Percentiles rank a stretch among this genome's conserved stretches.
Evolutionary conservation across 2,888 invertebrate genomes (phyloP).

Genomic region (Nephrocerus scutellatus): DNA sequence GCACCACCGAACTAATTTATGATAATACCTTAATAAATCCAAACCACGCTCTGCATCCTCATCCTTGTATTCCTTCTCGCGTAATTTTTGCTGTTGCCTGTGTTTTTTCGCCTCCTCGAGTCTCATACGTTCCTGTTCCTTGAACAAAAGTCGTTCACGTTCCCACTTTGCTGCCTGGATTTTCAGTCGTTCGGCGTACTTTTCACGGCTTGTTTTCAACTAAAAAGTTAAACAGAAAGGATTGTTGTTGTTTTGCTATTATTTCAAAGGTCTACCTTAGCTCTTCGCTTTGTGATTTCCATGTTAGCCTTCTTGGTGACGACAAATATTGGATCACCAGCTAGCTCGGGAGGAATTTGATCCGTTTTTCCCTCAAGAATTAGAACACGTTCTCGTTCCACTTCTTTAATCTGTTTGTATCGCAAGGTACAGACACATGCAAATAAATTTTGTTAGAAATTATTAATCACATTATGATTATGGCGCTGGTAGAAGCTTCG

Average conservation of each 20-base stretch:
- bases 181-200: conserved; percentile 43
- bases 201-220: conserved; percentile 46
- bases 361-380: conserved; percentile 55
- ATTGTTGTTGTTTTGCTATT: neutral
- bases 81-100: conserved; percentile 30
- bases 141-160: conserved; percentile 38
- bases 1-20: too few species aligned
- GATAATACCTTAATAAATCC: conserved; percentile 44
- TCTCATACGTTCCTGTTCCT: conserved; percentile 37
- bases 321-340: conserved; percentile 58
- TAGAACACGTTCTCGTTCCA: conserved; percentile 56
- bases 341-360: conserved; percentile 54
- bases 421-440: too few species aligned
- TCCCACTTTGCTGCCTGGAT: conserved; percentile 47
- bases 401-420: conserved; percentile 49
- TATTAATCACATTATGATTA: too few species aligned
- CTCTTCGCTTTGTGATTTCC: conserved; percentile 49
- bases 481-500: too few species aligned
- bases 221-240: conserved; percentile 18
- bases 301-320: conserved; percentile 50
- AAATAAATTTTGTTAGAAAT: too few species aligned
- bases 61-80: conserved; percentile 36
- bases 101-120: conserved; percentile 31
- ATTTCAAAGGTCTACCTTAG: conserved; percentile 43
- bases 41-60: conserved; percentile 42